These are phyloP conservation scores for Agrotis clavis DNA, from an alignment of 2,888 invertebrate genomes.

Conservation along the genomic window DNA sequence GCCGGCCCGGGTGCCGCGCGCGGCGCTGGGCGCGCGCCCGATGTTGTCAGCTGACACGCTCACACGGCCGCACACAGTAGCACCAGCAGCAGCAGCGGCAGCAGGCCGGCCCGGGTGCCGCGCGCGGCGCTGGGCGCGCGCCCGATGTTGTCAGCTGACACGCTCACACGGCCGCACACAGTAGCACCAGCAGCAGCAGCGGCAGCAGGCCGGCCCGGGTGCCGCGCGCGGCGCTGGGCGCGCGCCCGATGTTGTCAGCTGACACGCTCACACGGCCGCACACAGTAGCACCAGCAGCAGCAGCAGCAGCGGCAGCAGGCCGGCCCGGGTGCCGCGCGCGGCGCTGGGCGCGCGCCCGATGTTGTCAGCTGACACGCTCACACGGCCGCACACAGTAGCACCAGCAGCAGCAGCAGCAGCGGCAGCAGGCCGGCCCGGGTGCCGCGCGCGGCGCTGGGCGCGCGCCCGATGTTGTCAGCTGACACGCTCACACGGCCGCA, in stretches of 20 bases:
- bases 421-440: slow-evolving; percentile 8
- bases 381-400: too few relatives aligned
- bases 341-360: slow-evolving; percentile 67
- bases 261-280: too few relatives aligned
- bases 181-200: background rate
- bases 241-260: slow-evolving; percentile 75
- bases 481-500: too few relatives aligned
- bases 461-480: slow-evolving; percentile 75
- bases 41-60: too few relatives aligned
- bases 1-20: too few relatives aligned
- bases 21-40: too few relatives aligned
- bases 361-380: slow-evolving; percentile 65
- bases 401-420: background rate
- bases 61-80: too few relatives aligned
- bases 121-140: slow-evolving; percentile 48
- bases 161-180: too few relatives aligned
- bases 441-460: slow-evolving; percentile 15
- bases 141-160: slow-evolving; percentile 77
- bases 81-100: background rate
- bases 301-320: background rate
- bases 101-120: slow-evolving; percentile 9
- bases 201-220: slow-evolving; percentile 8
- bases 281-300: too few relatives aligned
- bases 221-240: slow-evolving; percentile 15
- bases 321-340: slow-evolving; percentile 11